Conservation (phyloP, 2,113 vertebrate species). For the Narcine bancroftii region DNA sequence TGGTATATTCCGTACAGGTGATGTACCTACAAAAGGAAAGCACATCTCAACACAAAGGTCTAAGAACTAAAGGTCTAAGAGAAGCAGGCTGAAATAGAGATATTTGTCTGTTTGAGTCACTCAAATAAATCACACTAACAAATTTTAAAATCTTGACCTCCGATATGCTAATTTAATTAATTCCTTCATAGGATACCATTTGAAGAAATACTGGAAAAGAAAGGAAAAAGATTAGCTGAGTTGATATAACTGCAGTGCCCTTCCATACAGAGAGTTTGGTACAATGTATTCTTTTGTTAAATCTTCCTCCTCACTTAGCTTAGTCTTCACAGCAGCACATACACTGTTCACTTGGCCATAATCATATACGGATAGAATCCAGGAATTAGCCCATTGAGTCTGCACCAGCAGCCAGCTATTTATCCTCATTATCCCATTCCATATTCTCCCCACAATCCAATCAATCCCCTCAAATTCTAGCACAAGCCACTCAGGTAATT, state of each 20-base stretch:
- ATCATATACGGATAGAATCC: no score
- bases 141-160: not conserved
- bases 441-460: no score
- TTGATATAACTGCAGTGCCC: not conserved
- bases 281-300: not conserved
- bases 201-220: not conserved
- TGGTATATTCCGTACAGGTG: slow-evolving; percentile 85
- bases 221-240: not conserved
- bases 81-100: not conserved
- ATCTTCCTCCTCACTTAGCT: not conserved
- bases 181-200: not conserved
- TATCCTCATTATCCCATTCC: no score
- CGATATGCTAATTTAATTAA: slow-evolving; percentile 1
- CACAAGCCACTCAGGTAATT: no score
- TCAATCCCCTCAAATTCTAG: no score
- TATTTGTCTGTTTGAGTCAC: not conserved
- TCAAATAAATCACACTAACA: not conserved
- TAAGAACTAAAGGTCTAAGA: not conserved
- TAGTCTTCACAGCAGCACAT: not conserved
- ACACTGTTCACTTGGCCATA: not conserved
- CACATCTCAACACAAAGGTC: not conserved
- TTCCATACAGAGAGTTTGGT: not conserved
- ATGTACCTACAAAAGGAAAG: slow-evolving; percentile 73
- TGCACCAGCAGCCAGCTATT: no score
- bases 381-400: no score